Conservation (phyloP, 2,888 invertebrate species). For the Junonia oenone region DNA sequence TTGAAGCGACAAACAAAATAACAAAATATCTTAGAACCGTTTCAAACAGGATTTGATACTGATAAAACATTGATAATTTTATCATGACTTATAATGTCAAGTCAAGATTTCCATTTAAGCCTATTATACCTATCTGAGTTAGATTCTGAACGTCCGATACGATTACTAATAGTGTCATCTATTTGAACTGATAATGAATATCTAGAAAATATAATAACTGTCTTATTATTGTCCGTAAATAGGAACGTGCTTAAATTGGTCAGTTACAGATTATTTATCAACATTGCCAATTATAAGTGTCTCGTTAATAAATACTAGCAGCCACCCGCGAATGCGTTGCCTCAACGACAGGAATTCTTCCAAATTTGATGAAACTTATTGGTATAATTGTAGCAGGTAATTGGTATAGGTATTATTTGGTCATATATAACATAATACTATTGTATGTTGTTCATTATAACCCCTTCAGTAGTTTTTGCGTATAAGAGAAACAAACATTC, state of each 20-base stretch:
- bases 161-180: constrained; percentile 14
- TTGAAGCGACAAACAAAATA: too few species aligned
- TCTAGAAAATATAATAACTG: constrained; percentile 1
- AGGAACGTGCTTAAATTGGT: constrained; percentile 8
- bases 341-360: too few species aligned
- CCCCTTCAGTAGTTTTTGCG: too few species aligned
- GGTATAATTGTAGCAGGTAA: too few species aligned
- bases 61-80: not conserved
- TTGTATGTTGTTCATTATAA: too few species aligned
- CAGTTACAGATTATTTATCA: constrained; percentile 18
- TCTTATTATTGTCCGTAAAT: constrained; percentile 9
- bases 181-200: constrained; percentile 12
- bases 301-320: constrained; percentile 2
- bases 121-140: constrained; percentile 6
- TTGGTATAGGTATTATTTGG: too few species aligned
- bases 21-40: not conserved
- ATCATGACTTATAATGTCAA: not conserved
- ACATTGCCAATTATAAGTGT: not conserved
- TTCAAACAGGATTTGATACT: not conserved
- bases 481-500: too few species aligned
- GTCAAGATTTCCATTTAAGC: not conserved
- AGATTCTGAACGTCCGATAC: constrained; percentile 13
- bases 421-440: too few species aligned
- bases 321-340: too few species aligned
- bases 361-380: too few species aligned